Evolutionary conservation across 2,888 invertebrate genomes (phyloP).

Genomic region (Lampropteryx suffumata): DNA sequence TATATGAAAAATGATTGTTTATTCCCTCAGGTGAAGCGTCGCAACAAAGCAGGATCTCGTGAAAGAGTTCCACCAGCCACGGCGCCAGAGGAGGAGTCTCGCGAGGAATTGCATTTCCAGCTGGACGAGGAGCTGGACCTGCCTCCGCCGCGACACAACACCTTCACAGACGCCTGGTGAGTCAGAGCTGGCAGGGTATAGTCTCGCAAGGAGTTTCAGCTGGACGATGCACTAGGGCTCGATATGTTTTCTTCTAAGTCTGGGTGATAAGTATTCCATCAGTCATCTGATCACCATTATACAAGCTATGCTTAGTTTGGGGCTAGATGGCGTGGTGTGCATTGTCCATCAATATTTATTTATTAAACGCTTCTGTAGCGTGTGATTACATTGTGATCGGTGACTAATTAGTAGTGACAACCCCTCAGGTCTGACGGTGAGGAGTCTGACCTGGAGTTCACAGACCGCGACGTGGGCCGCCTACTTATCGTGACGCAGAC

Average conservation of each 20-base stretch:
- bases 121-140: constrained; percentile 97
- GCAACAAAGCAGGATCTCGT: constrained; percentile 82
- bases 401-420: too few species aligned
- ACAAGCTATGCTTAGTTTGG: too few species aligned
- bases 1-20: too few species aligned
- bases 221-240: too few species aligned
- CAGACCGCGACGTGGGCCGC: constrained; percentile 96
- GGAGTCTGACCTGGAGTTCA: constrained; percentile 94
- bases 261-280: too few species aligned
- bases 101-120: constrained; percentile 96
- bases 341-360: not conserved
- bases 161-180: constrained; percentile 87
- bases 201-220: too few species aligned
- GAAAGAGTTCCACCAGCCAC: constrained; percentile 50
- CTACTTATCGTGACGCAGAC: constrained; percentile 96
- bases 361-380: not conserved
- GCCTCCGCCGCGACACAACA: constrained; percentile 91
- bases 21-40: constrained; percentile 82
- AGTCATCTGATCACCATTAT: too few species aligned
- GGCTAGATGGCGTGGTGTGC: too few species aligned
- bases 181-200: too few species aligned
- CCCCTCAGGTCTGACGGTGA: constrained; percentile 86
- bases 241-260: too few species aligned
- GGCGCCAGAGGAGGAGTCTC: constrained; percentile 48
- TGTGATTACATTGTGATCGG: too few species aligned